Evolutionary conservation across 1,140 invertebrate genomes (phyloP).

Genomic region (Branchinecta lynchi): DNA sequence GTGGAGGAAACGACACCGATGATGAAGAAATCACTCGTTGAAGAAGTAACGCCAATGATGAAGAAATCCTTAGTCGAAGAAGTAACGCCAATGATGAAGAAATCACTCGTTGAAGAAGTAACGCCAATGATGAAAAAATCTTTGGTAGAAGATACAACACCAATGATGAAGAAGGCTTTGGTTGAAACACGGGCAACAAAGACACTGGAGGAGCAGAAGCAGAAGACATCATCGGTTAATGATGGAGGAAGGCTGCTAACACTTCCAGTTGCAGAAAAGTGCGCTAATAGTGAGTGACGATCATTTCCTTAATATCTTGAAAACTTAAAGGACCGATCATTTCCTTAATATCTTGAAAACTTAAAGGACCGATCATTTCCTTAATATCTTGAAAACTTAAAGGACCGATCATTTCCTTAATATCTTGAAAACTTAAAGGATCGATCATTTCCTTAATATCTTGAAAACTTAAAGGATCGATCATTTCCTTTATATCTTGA

Average conservation of each 20-base stretch:
- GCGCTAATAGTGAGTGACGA: conserved; percentile 15
- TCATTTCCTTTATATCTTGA: too few species aligned
- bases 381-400: too few species aligned
- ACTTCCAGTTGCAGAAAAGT: conserved; percentile 17
- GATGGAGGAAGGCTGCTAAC: conserved; percentile 19
- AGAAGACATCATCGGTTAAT: conserved; percentile 14
- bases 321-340: too few species aligned
- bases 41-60: not conserved
- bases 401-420: too few species aligned
- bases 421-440: too few species aligned
- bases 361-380: too few species aligned
- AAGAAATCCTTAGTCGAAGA: not conserved
- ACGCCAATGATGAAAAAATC: not conserved
- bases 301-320: too few species aligned
- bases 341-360: too few species aligned
- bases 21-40: not conserved
- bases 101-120: not conserved
- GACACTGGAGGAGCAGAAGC: not conserved
- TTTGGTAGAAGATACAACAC: not conserved
- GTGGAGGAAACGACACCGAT: too few species aligned
- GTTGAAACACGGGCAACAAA: too few species aligned
- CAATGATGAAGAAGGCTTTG: not conserved
- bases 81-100: not conserved
- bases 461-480: too few species aligned
- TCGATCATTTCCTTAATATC: too few species aligned